Percentiles rank a stretch among this genome's conserved stretches.
Conservation (phyloP, 2,113 vertebrate species). For the Porphyrio hochstetteri region DNA sequence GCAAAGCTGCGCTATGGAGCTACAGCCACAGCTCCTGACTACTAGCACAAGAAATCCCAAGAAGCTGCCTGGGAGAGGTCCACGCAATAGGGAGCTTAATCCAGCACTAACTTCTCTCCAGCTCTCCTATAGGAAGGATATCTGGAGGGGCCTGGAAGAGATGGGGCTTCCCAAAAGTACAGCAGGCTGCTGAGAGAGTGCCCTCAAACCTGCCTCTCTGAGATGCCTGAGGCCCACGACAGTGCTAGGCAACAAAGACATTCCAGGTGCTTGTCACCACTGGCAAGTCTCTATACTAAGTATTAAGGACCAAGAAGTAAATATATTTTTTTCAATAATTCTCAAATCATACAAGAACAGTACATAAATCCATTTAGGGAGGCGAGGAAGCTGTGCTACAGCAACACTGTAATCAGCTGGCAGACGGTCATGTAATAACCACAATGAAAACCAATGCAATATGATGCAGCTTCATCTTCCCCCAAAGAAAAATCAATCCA, state of each 20-base stretch:
- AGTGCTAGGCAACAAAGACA: not conserved
- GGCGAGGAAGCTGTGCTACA: not conserved
- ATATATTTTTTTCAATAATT: not conserved
- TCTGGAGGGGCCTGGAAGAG: not conserved
- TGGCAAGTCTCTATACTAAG: not conserved
- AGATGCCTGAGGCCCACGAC: fast-evolving
- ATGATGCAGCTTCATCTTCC: not conserved
- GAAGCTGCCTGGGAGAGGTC: not conserved
- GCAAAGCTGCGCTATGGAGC: not conserved
- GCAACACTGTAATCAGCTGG: not conserved
- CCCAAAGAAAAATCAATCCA: not conserved
- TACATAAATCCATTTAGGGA: not conserved
- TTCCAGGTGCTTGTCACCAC: not conserved
- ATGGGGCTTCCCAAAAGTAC: not conserved
- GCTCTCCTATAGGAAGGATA: not conserved
- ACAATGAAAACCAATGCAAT: not conserved
- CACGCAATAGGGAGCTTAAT: not conserved
- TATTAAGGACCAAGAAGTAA: not conserved
- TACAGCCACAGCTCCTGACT: not conserved
- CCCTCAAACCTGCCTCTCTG: not conserved
- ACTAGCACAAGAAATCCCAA: not conserved
- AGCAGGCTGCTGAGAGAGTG: not conserved
- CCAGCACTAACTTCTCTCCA: not conserved
- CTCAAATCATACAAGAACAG: not conserved
- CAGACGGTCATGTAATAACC: not conserved